Conservation (phyloP, 2,113 vertebrate genomes). For the Lates calcarifer region DNA sequence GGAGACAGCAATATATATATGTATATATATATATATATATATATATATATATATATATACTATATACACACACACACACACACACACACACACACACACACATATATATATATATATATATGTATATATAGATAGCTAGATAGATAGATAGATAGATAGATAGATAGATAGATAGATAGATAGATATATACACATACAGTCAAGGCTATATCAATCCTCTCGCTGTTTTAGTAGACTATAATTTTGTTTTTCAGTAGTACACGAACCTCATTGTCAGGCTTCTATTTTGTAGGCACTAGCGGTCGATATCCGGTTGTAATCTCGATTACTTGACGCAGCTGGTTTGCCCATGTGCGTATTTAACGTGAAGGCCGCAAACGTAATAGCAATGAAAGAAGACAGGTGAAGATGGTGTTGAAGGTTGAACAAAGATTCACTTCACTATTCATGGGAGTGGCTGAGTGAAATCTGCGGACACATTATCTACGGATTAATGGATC, state of each 20-base stretch:
- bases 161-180: too few relatives aligned
- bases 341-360: conserved; percentile 30
- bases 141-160: too few relatives aligned
- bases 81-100: too few relatives aligned
- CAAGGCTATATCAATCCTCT: neutral
- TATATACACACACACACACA: too few relatives aligned
- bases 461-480: neutral
- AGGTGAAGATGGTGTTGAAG: neutral
- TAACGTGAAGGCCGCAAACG: neutral
- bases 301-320: conserved; percentile 1
- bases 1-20: too few relatives aligned
- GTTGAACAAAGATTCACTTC: neutral
- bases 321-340: neutral
- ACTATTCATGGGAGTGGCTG: neutral
- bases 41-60: too few relatives aligned
- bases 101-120: too few relatives aligned
- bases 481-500: neutral
- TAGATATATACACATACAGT: too few relatives aligned
- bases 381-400: fast-evolving
- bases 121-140: too few relatives aligned
- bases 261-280: neutral
- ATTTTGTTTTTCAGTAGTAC: neutral
- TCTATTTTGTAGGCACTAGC: conserved; percentile 56
- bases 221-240: neutral
- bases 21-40: too few relatives aligned